phyloP scores from a whole-genome alignment of 2,797 vertebrate genomes.

The Phoxinus dragarum region DNA sequence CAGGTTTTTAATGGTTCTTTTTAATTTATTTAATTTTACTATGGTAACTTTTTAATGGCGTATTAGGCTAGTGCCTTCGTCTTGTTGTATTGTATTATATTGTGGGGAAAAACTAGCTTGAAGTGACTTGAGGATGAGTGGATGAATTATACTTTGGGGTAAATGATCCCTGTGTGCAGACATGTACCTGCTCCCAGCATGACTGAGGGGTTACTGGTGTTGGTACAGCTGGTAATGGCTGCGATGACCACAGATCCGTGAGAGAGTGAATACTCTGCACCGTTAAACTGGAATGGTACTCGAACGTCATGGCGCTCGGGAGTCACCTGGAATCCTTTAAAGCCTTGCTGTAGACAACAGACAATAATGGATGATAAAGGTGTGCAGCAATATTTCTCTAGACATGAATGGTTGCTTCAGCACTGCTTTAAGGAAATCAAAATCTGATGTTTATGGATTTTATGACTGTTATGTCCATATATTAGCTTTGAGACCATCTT shows the following conservation, averaged over 20 bases:
- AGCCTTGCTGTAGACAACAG: slow-evolving; percentile 86
- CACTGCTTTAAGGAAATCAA: too few species aligned
- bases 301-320: slow-evolving; percentile 71
- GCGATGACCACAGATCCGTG: slow-evolving; percentile 97
- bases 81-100: too few species aligned
- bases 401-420: background rate
- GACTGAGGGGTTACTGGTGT: slow-evolving; percentile 98
- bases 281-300: slow-evolving; percentile 84
- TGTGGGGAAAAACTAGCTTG: background rate
- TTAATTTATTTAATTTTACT: too few species aligned
- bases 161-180: background rate
- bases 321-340: slow-evolving; percentile 94
- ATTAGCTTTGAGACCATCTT: background rate
- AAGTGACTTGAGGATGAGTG: background rate
- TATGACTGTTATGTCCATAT: background rate
- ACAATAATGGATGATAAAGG: background rate
- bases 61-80: too few species aligned
- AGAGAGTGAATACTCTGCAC: slow-evolving; percentile 79
- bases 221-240: slow-evolving; percentile 98
- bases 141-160: background rate
- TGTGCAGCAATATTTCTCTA: background rate
- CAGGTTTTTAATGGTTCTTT: too few species aligned
- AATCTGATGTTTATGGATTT: background rate
- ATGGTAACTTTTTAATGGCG: too few species aligned
- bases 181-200: slow-evolving; percentile 93